Conservation (phyloP, 2,888 invertebrate genomes). For the Schizotus pectinicornis region DNA sequence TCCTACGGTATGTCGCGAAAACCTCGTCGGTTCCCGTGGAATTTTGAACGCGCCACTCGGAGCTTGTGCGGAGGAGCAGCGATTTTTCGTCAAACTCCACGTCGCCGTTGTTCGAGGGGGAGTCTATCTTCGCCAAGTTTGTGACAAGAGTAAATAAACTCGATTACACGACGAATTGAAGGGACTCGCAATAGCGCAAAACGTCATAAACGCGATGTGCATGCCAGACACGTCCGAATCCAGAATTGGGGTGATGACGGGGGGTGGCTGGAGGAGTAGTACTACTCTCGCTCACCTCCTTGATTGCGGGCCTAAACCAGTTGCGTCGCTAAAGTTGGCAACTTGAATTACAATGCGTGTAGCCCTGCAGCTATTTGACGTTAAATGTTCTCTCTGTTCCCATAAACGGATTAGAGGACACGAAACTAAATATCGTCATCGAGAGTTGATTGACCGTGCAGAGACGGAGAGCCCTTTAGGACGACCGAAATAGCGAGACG, state of each 20-base stretch:
- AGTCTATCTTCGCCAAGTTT: background rate
- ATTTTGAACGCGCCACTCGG: too few species aligned
- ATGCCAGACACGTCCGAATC: constrained; percentile 20
- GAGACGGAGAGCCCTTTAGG: too few species aligned
- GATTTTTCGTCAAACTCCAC: too few species aligned
- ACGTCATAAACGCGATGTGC: constrained; percentile 13
- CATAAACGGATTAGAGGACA: constrained; percentile 29
- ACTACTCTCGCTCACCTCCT: constrained; percentile 12
- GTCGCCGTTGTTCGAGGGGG: background rate
- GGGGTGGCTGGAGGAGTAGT: too few species aligned
- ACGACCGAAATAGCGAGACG: too few species aligned
- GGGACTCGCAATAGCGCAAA: constrained; percentile 16
- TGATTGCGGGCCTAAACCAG: constrained; percentile 25
- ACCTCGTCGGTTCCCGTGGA: too few species aligned
- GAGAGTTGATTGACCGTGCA: constrained; percentile 1
- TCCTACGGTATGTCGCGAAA: too few species aligned
- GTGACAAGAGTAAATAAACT: constrained; percentile 7
- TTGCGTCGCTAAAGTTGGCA: constrained; percentile 25
- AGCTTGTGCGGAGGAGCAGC: too few species aligned
- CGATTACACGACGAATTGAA: constrained; percentile 14
- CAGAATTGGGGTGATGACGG: constrained; percentile 5
- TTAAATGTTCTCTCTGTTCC: constrained; percentile 26
- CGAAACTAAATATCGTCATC: constrained; percentile 23
- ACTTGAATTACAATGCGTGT: constrained; percentile 29
- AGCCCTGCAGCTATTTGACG: constrained; percentile 26